Conservation (phyloP, 2,797 vertebrate genomes). For the Thaleichthys pacificus region DNA sequence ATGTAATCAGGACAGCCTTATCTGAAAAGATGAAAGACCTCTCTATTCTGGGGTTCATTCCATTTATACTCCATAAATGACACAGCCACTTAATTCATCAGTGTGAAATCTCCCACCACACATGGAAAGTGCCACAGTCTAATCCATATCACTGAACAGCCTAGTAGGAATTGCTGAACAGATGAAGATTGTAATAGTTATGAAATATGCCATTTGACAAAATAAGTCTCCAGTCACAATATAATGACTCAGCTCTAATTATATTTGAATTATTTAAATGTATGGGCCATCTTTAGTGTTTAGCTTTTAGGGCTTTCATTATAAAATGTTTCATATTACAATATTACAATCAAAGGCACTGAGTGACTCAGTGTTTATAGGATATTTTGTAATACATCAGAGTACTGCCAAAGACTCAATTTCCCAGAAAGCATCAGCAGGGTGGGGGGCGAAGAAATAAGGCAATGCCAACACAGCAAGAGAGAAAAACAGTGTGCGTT, state of each 20-base stretch:
- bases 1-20: conserved; percentile 81
- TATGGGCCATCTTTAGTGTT: conserved; percentile 45
- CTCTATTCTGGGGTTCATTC: conserved; percentile 78
- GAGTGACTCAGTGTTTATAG: conserved; percentile 8
- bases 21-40: conserved; percentile 80
- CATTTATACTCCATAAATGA: conserved; percentile 75
- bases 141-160: conserved; percentile 45
- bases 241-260: conserved; percentile 48
- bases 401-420: not conserved
- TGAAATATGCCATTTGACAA: conserved; percentile 54
- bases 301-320: conserved; percentile 45
- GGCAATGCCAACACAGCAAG: not conserved
- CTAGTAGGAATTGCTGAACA: conserved; percentile 42
- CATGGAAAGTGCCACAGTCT: conserved; percentile 40
- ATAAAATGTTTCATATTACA: conserved; percentile 58
- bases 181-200: conserved; percentile 55
- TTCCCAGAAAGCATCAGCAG: not conserved
- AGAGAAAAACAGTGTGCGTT: not conserved
- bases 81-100: conserved; percentile 75
- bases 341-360: conserved; percentile 35
- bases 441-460: not conserved
- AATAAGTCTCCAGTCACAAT: conserved; percentile 41
- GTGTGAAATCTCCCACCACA: conserved; percentile 52
- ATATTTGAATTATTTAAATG: conserved; percentile 51
- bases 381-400: not conserved